Conservation (phyloP, 2,113 vertebrate species). For the Hepsetus odoe region DNA sequence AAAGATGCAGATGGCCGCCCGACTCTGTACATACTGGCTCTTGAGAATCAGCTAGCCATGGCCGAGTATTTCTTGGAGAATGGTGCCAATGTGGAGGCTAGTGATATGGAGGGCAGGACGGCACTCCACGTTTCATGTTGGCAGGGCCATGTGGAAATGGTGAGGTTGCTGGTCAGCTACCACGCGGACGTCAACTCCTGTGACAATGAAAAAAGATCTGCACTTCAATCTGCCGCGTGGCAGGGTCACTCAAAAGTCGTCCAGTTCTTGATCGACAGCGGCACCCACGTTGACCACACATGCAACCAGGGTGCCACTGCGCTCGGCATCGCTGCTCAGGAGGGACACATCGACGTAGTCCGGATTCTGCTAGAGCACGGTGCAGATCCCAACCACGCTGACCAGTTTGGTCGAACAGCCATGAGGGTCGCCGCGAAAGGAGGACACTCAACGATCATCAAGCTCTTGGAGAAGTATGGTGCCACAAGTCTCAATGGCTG, state of each 20-base stretch:
- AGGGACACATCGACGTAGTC: conserved; percentile 96
- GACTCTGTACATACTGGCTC: conserved; percentile 92
- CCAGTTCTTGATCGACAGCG: conserved; percentile 88
- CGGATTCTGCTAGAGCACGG: conserved; percentile 90
- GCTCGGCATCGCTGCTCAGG: conserved; percentile 95
- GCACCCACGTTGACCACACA: conserved; percentile 89
- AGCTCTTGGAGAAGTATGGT: conserved; percentile 93
- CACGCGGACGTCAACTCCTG: conserved; percentile 91
- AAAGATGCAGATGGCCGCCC: conserved; percentile 96
- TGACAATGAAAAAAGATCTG: conserved; percentile 94
- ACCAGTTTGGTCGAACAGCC: conserved; percentile 96
- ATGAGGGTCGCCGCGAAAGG: conserved; percentile 98
- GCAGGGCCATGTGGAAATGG: conserved; percentile 97
- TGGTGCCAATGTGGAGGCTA: conserved; percentile 91
- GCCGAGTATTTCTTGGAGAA: conserved; percentile 95
- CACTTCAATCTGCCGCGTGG: conserved; percentile 95
- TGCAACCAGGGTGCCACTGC: conserved; percentile 98
- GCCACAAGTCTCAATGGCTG: conserved; percentile 89
- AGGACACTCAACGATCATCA: conserved; percentile 89
- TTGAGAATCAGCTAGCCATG: conserved; percentile 97
- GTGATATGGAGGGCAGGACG: conserved; percentile 91
- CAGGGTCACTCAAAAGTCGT: conserved; percentile 93
- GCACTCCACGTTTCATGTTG: conserved; percentile 98
- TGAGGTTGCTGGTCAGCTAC: conserved; percentile 87
- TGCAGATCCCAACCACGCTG: conserved; percentile 94